Percentiles rank a stretch among this genome's conserved stretches.
These are phyloP conservation scores for Triplophysa rosa DNA, from an alignment of 2,113 vertebrate genomes.

Conservation along the genomic window DNA sequence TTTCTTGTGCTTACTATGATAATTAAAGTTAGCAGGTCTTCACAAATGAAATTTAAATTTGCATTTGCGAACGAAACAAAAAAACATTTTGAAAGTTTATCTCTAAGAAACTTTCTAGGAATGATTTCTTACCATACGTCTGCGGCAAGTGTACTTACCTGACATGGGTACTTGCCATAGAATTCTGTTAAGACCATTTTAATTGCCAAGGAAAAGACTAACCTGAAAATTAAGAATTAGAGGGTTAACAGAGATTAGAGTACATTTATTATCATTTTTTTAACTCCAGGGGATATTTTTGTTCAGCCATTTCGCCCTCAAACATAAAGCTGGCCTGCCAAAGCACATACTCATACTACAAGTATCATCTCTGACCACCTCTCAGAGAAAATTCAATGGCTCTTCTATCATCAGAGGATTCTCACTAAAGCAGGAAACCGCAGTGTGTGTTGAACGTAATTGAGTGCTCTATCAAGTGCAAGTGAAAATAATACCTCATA, in stretches of 20 bases:
- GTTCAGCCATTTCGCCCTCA: too few relatives aligned
- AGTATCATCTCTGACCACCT: conserved; percentile 10
- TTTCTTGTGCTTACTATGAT: background rate
- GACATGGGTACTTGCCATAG: too few relatives aligned
- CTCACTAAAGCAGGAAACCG: background rate
- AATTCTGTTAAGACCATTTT: too few relatives aligned
- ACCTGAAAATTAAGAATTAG: too few relatives aligned
- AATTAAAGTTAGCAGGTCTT: conserved; percentile 7
- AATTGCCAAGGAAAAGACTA: too few relatives aligned
- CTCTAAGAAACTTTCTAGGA: too few relatives aligned
- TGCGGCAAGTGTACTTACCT: too few relatives aligned
- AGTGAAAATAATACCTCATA: background rate
- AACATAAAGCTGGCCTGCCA: too few relatives aligned
- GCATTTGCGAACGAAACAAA: background rate
- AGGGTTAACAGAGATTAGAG: too few relatives aligned
- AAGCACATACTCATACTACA: background rate
- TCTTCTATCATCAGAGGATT: conserved; percentile 1
- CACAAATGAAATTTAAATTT: background rate
- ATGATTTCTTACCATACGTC: too few relatives aligned
- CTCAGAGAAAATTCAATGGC: background rate
- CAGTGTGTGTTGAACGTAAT: background rate
- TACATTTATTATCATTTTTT: too few relatives aligned
- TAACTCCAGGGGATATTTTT: too few relatives aligned
- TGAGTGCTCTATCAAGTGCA: conserved; percentile 5
- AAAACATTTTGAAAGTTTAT: background rate